These are phyloP conservation scores for Siderastrea siderea DNA, from an alignment of 92 coral and sea anemone genomes.

Conservation along the genomic window DNA sequence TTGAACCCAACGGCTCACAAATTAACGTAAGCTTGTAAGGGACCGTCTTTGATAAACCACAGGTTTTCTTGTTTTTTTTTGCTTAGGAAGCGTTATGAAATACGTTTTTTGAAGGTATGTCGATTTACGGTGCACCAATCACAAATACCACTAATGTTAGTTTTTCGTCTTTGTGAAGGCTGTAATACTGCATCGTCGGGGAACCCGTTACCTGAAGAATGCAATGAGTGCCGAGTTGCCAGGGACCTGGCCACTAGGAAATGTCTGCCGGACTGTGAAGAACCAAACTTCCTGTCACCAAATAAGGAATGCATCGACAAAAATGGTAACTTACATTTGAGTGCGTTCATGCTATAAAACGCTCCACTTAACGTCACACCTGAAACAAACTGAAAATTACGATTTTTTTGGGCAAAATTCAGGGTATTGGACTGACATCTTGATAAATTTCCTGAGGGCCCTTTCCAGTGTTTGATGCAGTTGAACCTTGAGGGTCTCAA, in stretches of 20 bases:
- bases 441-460: too few species aligned
- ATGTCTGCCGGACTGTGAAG: slow-evolving; percentile 22
- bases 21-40: too few species aligned
- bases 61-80: too few species aligned
- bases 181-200: slow-evolving; percentile 3
- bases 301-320: neutral
- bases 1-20: too few species aligned
- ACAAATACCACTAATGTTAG: neutral
- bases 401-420: too few species aligned
- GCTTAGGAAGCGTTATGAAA: neutral
- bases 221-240: slow-evolving; percentile 23
- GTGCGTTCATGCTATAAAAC: neutral
- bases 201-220: slow-evolving; percentile 18
- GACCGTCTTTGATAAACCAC: too few species aligned
- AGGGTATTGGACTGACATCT: too few species aligned
- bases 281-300: slow-evolving; percentile 20
- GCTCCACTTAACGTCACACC: neutral
- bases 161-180: neutral
- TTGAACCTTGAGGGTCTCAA: too few species aligned
- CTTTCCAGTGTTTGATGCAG: too few species aligned
- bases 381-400: neutral
- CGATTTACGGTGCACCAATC: too few species aligned
- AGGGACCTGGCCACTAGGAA: neutral
- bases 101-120: neutral
- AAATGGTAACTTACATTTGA: neutral